Conservation (phyloP, 2,797 vertebrate species). For the Sciurus carolinensis region DNA sequence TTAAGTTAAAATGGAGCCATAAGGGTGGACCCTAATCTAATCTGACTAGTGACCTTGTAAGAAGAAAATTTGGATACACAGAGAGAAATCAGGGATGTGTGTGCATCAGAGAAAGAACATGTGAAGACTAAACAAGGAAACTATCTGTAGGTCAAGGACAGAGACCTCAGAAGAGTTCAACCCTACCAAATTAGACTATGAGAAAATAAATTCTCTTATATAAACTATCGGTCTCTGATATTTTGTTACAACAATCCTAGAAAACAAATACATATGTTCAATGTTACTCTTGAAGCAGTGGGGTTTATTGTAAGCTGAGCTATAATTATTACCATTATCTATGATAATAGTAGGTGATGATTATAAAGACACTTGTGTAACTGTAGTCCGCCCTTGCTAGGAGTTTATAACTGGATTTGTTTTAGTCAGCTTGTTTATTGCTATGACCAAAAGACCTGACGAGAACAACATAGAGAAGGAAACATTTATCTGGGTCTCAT, state of each 20-base stretch:
- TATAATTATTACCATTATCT: background rate
- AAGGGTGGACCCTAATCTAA: background rate
- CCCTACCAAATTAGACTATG: background rate
- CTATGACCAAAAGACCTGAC: too few species aligned
- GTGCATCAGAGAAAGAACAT: background rate
- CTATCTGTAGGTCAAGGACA: background rate
- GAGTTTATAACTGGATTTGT: background rate
- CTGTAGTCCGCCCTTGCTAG: background rate
- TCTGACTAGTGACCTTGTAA: background rate
- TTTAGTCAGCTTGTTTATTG: too few species aligned
- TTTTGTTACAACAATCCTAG: background rate
- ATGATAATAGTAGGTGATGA: background rate
- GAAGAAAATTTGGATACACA: background rate
- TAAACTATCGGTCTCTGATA: background rate
- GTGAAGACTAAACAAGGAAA: background rate
- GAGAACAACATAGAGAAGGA: too few species aligned
- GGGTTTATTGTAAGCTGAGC: background rate
- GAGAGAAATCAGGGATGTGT: background rate
- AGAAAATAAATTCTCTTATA: constrained; percentile 6
- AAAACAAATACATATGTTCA: background rate
- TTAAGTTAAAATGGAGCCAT: background rate
- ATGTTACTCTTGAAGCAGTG: background rate
- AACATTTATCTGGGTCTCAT: too few species aligned
- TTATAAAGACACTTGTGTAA: background rate
- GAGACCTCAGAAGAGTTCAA: background rate